phyloP scores from a whole-genome alignment of 2,113 vertebrate species.

The Sylvilagus bachmani region DNA sequence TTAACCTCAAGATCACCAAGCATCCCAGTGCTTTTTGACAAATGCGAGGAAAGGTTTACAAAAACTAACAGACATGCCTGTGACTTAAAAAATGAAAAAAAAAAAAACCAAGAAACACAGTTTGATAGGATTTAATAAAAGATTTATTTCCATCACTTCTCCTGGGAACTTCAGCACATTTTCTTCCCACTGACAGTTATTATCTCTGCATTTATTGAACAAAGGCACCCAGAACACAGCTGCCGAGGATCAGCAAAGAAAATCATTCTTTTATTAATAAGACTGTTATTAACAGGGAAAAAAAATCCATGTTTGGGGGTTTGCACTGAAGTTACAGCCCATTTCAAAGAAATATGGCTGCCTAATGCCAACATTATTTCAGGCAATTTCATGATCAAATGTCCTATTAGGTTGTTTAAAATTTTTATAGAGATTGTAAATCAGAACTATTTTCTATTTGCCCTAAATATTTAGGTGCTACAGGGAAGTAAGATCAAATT shows the following conservation, averaged over 20 bases:
- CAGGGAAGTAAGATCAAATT: conserved; percentile 76
- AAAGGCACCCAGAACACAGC: conserved; percentile 65
- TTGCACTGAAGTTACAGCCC: conserved; percentile 61
- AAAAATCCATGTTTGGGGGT: conserved; percentile 71
- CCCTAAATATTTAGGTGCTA: conserved; percentile 80
- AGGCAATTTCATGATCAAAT: conserved; percentile 80
- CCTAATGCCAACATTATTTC: conserved; percentile 72
- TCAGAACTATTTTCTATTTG: conserved; percentile 81
- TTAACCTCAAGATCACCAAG: conserved; percentile 3
- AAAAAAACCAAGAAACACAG: conserved; percentile 73
- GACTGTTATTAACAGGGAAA: conserved; percentile 73
- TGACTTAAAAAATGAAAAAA: conserved; percentile 63
- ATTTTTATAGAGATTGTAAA: conserved; percentile 81
- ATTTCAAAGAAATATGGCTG: conserved; percentile 74
- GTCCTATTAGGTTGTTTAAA: conserved; percentile 80
- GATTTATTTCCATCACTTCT: conserved; percentile 67
- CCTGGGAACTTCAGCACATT: conserved; percentile 59
- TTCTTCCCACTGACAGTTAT: conserved; percentile 73
- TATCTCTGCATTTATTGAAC: conserved; percentile 80
- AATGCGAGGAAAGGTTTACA: conserved; percentile 7
- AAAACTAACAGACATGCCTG: conserved; percentile 40
- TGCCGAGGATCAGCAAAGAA: conserved; percentile 68
- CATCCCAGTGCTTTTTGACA: background rate
- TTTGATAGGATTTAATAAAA: conserved; percentile 78
- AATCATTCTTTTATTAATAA: conserved; percentile 85